phyloP scores from a whole-genome alignment of 2,888 invertebrate species.

The Brachypalpus laphriformis region DNA sequence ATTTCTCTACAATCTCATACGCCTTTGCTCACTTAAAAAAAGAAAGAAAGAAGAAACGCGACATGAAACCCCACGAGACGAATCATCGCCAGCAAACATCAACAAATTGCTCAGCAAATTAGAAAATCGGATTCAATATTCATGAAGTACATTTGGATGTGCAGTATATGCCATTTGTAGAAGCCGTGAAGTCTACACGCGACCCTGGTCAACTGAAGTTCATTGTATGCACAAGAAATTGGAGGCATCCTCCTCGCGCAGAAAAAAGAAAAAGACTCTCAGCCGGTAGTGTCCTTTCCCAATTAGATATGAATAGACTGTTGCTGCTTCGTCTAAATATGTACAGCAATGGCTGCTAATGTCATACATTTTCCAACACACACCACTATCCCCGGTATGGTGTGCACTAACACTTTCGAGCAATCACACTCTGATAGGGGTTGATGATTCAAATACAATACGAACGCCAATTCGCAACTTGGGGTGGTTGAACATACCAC shows the following conservation, averaged over 20 bases:
- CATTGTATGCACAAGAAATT: slow-evolving; percentile 74
- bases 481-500: slow-evolving; percentile 52
- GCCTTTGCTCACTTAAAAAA: slow-evolving; percentile 8
- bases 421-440: slow-evolving; percentile 44
- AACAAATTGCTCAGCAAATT: slow-evolving; percentile 71
- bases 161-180: slow-evolving; percentile 71
- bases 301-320: slow-evolving; percentile 73
- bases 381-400: not conserved
- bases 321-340: slow-evolving; percentile 64
- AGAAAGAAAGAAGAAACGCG: not conserved
- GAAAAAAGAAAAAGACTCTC: slow-evolving; percentile 50
- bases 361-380: slow-evolving; percentile 8
- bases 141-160: slow-evolving; percentile 70
- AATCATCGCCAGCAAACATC: slow-evolving; percentile 23
- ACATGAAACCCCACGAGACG: slow-evolving; percentile 9
- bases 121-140: slow-evolving; percentile 72
- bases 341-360: slow-evolving; percentile 65
- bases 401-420: slow-evolving; percentile 32
- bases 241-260: slow-evolving; percentile 35
- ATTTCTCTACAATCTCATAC: not conserved
- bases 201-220: slow-evolving; percentile 74
- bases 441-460: slow-evolving; percentile 27
- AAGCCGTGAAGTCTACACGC: slow-evolving; percentile 69
- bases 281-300: slow-evolving; percentile 67
- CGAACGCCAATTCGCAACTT: slow-evolving; percentile 39